phyloP scores from a whole-genome alignment of 2,113 vertebrate genomes.

The Jacana jacana region DNA sequence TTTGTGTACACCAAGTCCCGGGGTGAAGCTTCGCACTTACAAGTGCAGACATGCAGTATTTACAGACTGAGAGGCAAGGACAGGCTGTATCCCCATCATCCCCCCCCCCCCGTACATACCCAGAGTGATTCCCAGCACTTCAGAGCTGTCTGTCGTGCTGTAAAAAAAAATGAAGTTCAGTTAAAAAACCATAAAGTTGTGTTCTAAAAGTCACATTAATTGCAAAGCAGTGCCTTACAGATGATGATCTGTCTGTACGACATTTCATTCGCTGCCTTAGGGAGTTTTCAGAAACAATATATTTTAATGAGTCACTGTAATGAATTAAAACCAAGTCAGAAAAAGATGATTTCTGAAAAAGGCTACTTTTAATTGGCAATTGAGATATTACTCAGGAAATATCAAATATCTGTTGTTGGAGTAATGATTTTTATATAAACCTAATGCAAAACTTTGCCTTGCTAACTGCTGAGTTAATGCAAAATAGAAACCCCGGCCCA shows the following conservation, averaged over 20 bases:
- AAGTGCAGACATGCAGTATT: background rate
- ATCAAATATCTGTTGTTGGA: background rate
- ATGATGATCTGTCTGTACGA: background rate
- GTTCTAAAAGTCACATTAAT: constrained; percentile 20
- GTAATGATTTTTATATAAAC: background rate
- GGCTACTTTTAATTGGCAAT: background rate
- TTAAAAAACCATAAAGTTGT: background rate
- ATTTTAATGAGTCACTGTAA: constrained; percentile 19
- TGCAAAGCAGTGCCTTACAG: background rate
- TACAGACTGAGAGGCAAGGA: background rate
- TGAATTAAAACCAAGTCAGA: background rate
- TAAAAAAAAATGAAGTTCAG: background rate
- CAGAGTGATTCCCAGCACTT: background rate
- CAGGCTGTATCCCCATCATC: background rate
- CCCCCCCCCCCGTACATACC: background rate
- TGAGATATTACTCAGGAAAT: background rate
- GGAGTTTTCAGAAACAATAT: constrained; percentile 7
- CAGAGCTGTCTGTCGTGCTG: background rate
- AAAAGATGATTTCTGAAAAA: background rate
- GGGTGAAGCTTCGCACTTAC: background rate
- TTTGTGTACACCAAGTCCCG: background rate
- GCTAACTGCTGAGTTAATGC: background rate
- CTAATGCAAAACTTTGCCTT: background rate
- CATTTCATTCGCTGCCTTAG: background rate
- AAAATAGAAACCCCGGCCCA: background rate